phyloP scores from a whole-genome alignment of 2,888 invertebrate genomes.

The Pimpla rufipes region DNA sequence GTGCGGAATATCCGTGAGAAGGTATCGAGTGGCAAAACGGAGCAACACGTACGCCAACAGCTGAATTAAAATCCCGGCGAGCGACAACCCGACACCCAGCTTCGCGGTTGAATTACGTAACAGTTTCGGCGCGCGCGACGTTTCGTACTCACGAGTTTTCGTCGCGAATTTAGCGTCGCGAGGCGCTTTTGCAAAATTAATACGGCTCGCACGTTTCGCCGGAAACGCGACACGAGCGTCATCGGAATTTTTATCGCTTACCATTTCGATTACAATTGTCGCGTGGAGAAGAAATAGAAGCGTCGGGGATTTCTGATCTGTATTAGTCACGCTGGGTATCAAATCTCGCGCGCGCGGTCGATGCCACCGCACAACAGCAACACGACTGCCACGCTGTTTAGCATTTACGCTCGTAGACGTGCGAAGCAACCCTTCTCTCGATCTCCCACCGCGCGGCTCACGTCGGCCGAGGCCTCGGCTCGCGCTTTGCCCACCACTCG shows the following conservation, averaged over 20 bases:
- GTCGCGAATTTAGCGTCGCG: background rate
- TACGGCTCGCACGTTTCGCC: background rate
- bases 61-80: background rate
- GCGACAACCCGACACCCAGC: constrained; percentile 3
- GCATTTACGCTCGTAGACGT: constrained; percentile 33
- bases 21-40: background rate
- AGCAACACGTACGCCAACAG: no score
- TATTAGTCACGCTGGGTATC: constrained; percentile 35
- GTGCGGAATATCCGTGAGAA: background rate
- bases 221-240: background rate
- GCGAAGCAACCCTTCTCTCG: constrained; percentile 43
- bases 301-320: background rate
- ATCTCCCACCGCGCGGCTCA: constrained; percentile 49
- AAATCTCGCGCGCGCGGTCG: constrained; percentile 49
- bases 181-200: background rate
- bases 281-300: no score
- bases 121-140: background rate
- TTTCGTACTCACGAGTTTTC: background rate
- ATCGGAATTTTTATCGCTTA: background rate
- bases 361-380: constrained; percentile 52
- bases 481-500: background rate
- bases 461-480: background rate
- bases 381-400: constrained; percentile 56
- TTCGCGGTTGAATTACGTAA: background rate
- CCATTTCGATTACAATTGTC: constrained; percentile 1